Percentiles rank a stretch among this genome's conserved stretches.
These are phyloP conservation scores for Macroramphosus scolopax DNA, from an alignment of 2,797 vertebrate genomes.

Conservation along the genomic window DNA sequence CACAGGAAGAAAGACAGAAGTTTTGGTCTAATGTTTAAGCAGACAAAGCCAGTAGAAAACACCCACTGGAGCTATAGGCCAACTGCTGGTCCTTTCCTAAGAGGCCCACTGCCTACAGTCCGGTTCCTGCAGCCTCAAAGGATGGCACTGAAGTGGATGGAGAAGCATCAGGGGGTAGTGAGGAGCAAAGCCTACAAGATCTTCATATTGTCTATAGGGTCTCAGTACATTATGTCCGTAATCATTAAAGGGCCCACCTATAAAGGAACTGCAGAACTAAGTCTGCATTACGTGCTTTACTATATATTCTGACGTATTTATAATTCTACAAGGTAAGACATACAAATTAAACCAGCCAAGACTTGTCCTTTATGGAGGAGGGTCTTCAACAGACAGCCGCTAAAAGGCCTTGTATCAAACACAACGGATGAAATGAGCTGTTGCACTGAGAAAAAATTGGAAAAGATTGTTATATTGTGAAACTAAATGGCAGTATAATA, in stretches of 20 bases:
- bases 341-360: too few species aligned
- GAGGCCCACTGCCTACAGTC: constrained; percentile 14
- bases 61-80: constrained; percentile 29
- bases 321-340: too few species aligned
- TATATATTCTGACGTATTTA: too few species aligned
- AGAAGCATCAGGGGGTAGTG: constrained; percentile 8
- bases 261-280: too few species aligned
- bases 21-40: constrained; percentile 37
- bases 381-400: too few species aligned
- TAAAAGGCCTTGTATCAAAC: too few species aligned
- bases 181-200: constrained; percentile 1
- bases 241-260: constrained; percentile 5
- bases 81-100: constrained; percentile 22
- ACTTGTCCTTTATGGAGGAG: too few species aligned
- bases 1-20: constrained; percentile 29
- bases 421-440: too few species aligned
- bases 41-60: constrained; percentile 32
- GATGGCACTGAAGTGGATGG: constrained; percentile 8
- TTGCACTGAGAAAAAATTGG: too few species aligned
- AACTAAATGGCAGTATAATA: too few species aligned
- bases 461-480: too few species aligned
- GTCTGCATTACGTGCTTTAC: too few species aligned
- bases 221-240: constrained; percentile 4
- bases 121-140: constrained; percentile 18
- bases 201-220: constrained; percentile 6